phyloP scores from a whole-genome alignment of 2,797 vertebrate genomes.

The Coregonus ussuriensis region DNA sequence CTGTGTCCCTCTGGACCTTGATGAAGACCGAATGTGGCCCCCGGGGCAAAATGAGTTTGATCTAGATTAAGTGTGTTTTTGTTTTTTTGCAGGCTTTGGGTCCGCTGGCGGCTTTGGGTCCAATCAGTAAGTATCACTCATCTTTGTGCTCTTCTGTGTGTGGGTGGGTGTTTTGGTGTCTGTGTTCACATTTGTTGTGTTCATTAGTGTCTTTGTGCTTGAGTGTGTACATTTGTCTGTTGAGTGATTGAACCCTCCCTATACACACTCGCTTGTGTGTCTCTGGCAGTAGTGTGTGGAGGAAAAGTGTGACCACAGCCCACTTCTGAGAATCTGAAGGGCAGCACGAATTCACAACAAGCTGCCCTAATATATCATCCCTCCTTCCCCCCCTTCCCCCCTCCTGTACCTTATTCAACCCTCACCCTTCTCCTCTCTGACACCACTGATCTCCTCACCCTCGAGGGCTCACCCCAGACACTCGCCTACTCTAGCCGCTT shows the following conservation, averaged over 20 bases:
- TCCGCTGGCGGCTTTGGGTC: conserved; percentile 80
- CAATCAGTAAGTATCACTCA: conserved; percentile 84
- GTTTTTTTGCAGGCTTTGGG: conserved; percentile 75
- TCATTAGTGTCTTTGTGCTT: background rate
- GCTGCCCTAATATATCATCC: conserved; percentile 5
- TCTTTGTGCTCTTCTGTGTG: background rate
- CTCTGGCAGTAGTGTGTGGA: conserved; percentile 28
- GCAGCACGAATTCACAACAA: conserved; percentile 32
- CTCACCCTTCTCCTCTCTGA: conserved; percentile 4
- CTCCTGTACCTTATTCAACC: conserved; percentile 16
- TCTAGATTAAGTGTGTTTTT: background rate
- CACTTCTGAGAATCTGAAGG: conserved; percentile 25
- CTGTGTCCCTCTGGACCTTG: too few species aligned
- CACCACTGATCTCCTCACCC: too few species aligned
- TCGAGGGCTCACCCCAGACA: conserved; percentile 10
- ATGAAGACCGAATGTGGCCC: too few species aligned
- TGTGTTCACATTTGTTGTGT: background rate
- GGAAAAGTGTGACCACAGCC: background rate
- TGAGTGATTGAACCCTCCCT: background rate
- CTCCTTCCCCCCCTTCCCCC: background rate
- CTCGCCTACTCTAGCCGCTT: conserved; percentile 8
- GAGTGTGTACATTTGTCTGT: background rate
- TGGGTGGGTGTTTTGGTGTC: background rate
- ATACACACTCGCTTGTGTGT: conserved; percentile 10
- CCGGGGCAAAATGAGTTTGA: background rate